Conservation (phyloP, 2,888 invertebrate species). For the Drosophila nr. perissopoda region DNA sequence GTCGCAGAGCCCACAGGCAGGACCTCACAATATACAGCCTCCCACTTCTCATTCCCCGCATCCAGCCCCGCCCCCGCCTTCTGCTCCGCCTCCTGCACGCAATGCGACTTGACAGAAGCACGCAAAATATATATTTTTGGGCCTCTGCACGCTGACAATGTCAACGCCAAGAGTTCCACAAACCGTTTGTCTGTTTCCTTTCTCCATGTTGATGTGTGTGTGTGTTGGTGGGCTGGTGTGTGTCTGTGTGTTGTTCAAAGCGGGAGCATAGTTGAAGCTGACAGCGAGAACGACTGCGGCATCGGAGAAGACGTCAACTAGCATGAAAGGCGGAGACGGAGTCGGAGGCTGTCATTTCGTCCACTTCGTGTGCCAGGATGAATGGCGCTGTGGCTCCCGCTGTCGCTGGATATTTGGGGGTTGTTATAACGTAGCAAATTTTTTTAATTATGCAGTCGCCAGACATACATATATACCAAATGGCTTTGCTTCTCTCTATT, state of each 20-base stretch:
- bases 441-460: conserved; percentile 74
- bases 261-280: conserved; percentile 77
- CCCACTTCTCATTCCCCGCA: not conserved
- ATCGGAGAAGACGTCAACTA: conserved; percentile 42
- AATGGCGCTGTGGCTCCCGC: conserved; percentile 40
- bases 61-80: not conserved
- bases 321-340: conserved; percentile 5
- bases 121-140: conserved; percentile 66
- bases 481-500: conserved; percentile 14
- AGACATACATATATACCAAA: conserved; percentile 21
- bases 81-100: conserved; percentile 21
- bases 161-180: conserved; percentile 67
- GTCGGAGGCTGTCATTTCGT: conserved; percentile 30
- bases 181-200: conserved; percentile 50
- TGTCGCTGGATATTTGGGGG: conserved; percentile 16
- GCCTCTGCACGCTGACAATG: conserved; percentile 65
- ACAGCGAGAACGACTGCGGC: conserved; percentile 60
- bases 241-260: conserved; percentile 32
- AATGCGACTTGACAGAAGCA: conserved; percentile 60
- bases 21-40: not conserved
- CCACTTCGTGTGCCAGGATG: conserved; percentile 46
- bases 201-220: conserved; percentile 6
- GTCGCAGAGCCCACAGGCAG: conserved; percentile 23
- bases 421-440: conserved; percentile 38
- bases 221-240: conserved; percentile 13